Percentiles rank a stretch among this genome's conserved stretches.
phyloP scores from a whole-genome alignment of 2,888 invertebrate genomes.

The Zhengitettix transpicula region DNA sequence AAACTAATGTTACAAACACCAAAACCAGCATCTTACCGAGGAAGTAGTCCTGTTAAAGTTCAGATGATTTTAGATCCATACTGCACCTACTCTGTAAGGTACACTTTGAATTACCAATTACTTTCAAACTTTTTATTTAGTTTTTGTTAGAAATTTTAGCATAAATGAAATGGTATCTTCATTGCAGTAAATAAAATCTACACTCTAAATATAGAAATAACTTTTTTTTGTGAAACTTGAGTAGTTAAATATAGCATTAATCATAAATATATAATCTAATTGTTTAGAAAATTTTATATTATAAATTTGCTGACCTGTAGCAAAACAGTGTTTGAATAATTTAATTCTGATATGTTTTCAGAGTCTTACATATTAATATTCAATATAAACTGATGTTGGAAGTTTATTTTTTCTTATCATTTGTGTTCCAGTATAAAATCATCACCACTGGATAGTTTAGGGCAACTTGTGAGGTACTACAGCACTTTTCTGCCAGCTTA shows the following conservation, averaged over 20 bases:
- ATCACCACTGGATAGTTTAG: slow-evolving; percentile 39
- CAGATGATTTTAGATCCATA: slow-evolving; percentile 49
- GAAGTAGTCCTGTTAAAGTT: slow-evolving; percentile 31
- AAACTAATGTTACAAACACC: slow-evolving; percentile 38
- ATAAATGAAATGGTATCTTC: too few species aligned
- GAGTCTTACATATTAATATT: not conserved
- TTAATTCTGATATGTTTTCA: not conserved
- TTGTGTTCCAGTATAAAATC: slow-evolving; percentile 32
- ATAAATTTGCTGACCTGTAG: not conserved
- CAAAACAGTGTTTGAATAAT: not conserved
- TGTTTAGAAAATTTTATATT: not conserved
- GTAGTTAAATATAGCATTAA: too few species aligned
- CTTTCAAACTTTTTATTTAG: not conserved
- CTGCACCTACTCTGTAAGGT: slow-evolving; percentile 54
- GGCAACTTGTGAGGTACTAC: slow-evolving; percentile 49
- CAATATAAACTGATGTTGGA: not conserved
- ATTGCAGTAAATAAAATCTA: too few species aligned
- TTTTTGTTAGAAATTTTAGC: too few species aligned
- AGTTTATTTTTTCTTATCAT: not conserved
- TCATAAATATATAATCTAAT: not conserved
- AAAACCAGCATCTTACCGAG: slow-evolving; percentile 29
- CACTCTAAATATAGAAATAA: too few species aligned
- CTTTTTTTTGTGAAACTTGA: too few species aligned
- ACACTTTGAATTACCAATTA: slow-evolving; percentile 14
- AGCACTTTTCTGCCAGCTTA: slow-evolving; percentile 46